Evolutionary conservation across 2,888 invertebrate genomes (phyloP), one percentile per base, ranked within the genome.

Genomic region (Thymelicus lineola): DNA sequence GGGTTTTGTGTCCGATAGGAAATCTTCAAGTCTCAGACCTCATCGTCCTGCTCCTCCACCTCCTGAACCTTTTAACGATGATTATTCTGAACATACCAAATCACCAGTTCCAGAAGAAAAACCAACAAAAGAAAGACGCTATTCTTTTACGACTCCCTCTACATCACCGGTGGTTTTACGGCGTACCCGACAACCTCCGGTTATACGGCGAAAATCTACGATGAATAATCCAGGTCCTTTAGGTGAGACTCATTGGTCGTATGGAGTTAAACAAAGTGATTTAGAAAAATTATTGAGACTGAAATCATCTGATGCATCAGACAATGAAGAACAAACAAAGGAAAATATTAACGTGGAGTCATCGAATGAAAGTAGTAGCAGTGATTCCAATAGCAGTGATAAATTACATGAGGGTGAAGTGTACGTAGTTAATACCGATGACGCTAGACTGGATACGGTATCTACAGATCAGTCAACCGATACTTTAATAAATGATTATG

Each of bases 41-140:
- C 91, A 89, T 65, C 84, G 93, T 73, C 92, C 91, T 17, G 93
- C 93, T n/a, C 93, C 93, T 14, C 92, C 93, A 7, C 93, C 93
- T 38, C 93, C 93, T 0, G 86, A 86, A 62, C 86, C 88, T 14
- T 87, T 88, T 70, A 87, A 88, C 61, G 91, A 92, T 72, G 84
- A 77, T 71, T 82, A 82, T 45, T 86, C 86, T 66, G 71, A 81
- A 38, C 85, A 86, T 76, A 87, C 82, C 73, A 87, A 85, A 77
- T 86, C 88, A 46, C 82, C 86, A 28, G 80, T 80, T 42, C 81
- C 79, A 4, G 82, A 86, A 45, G 81, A 79, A 59, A 72, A 71
- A n/a, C 79, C 74, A 6, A 74, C 74, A 57, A 82, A 74, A 69
- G 89, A 91, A 71, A 86, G 85, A 74, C 80, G 87, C 20, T 90